These are phyloP conservation scores for Dendrolimus houi DNA, from an alignment of 2,888 invertebrate species.

Conservation along the genomic window DNA sequence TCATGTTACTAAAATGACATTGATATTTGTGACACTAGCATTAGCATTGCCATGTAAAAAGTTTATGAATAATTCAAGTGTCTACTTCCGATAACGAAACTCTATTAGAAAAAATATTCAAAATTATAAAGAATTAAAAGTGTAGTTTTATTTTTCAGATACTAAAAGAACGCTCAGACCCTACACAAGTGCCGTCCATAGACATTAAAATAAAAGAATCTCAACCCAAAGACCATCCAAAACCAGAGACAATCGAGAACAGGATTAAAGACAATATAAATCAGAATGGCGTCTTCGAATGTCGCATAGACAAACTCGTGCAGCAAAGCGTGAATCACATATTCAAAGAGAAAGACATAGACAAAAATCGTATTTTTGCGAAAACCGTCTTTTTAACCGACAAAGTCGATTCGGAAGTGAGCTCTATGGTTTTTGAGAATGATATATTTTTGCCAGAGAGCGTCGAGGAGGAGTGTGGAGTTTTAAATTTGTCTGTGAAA, in stretches of 20 bases:
- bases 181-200: slow-evolving; percentile 39
- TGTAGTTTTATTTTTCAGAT: slow-evolving; percentile 27
- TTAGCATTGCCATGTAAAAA: too few species aligned
- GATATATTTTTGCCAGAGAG: slow-evolving; percentile 7
- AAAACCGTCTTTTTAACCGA: slow-evolving; percentile 58
- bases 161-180: slow-evolving; percentile 39
- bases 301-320: slow-evolving; percentile 57
- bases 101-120: too few species aligned
- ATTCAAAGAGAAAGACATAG: slow-evolving; percentile 32
- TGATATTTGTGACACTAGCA: too few species aligned
- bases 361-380: slow-evolving; percentile 52
- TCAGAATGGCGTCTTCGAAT: slow-evolving; percentile 42
- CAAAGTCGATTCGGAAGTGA: slow-evolving; percentile 26
- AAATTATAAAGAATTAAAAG: too few species aligned
- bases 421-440: slow-evolving; percentile 25
- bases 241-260: slow-evolving; percentile 21
- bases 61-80: too few species aligned
- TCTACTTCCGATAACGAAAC: too few species aligned
- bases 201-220: slow-evolving; percentile 24
- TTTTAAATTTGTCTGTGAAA: slow-evolving; percentile 58
- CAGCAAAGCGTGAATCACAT: slow-evolving; percentile 63
- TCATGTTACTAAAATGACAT: too few species aligned
- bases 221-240: slow-evolving; percentile 19
- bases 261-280: slow-evolving; percentile 23
- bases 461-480: slow-evolving; percentile 24